Evolutionary conservation across 2,113 vertebrate genomes (phyloP).

Genomic region (Raja brachyura): DNA sequence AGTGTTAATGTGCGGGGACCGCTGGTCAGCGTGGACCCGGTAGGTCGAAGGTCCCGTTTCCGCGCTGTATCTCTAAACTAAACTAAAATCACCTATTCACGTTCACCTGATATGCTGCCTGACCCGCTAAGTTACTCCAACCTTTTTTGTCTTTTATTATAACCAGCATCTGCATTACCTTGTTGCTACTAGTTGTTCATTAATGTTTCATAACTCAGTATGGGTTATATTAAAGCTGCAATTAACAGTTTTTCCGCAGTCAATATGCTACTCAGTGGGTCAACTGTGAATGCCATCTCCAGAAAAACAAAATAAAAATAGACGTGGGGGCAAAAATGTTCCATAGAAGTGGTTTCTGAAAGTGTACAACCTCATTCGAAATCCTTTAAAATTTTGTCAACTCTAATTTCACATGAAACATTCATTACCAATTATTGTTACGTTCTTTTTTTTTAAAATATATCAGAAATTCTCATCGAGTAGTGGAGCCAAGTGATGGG

Average conservation of each 20-base stretch:
- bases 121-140: too few species aligned
- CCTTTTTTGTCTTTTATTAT: too few species aligned
- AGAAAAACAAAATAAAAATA: neutral
- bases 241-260: neutral
- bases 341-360: neutral
- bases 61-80: too few species aligned
- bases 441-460: neutral
- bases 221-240: neutral
- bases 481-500: neutral
- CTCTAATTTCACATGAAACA: neutral
- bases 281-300: neutral
- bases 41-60: too few species aligned
- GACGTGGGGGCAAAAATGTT: neutral
- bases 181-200: neutral
- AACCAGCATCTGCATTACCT: too few species aligned
- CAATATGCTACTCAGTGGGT: neutral
- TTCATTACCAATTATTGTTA: neutral
- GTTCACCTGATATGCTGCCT: too few species aligned
- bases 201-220: too few species aligned
- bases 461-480: neutral
- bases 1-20: too few species aligned
- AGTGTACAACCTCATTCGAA: neutral
- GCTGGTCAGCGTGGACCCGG: too few species aligned
- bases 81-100: too few species aligned
- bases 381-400: neutral